Base-by-base conservation (phyloP, 2,113 vertebrate species). In the Girardinichthys multiradiatus region DNA sequence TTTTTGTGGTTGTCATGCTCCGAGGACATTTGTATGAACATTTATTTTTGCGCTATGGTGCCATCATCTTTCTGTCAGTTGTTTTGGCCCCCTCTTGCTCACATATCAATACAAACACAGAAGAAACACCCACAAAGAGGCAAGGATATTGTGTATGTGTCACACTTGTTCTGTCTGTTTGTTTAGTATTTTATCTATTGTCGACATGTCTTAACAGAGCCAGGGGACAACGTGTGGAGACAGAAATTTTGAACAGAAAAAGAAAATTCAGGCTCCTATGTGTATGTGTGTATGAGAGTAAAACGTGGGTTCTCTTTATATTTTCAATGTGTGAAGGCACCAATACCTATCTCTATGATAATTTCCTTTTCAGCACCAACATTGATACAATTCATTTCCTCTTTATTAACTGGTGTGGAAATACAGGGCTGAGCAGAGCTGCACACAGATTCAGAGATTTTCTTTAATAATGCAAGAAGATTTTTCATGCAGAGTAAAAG, bases 261-360 rank as follows among this genome's bases (percentile, higher is more conserved):
- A 37, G 72, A 26, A 64, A 42, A n/a, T 91, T 68, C 45, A 87
- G 72, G 61, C 73, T 66, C 19, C 54, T n/a, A 57, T 63, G 58
- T 74, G 17, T 59, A 73, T 79, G 57, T 13, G 54, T 39, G 28
- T 48, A 60, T 51, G 70, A 17, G 72, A 73, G 54, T 58, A 60
- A 59, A 72, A 70, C 37, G 76, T 66, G 63, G 60, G 37, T 67
- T 79, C 33, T 37, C 68, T 73, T 63, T 71, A 78, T 39, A 58
- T 88, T 89, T 81, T 88, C 88, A 81, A 80, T 71, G 72, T 84
- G 82, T 86, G 83, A 86, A 87, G 81, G 60, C 81, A 76, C 83
- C 87, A 76, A 83, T 84, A 82, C 70, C 87, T 78, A 92, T 93
- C 88, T 92, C 90, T 91, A 93, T 93, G 88, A 94, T 93, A 94